Percentiles rank a stretch among this genome's conserved stretches.
phyloP scores from a whole-genome alignment of 2,888 invertebrate genomes.

The Thereva unica region DNA sequence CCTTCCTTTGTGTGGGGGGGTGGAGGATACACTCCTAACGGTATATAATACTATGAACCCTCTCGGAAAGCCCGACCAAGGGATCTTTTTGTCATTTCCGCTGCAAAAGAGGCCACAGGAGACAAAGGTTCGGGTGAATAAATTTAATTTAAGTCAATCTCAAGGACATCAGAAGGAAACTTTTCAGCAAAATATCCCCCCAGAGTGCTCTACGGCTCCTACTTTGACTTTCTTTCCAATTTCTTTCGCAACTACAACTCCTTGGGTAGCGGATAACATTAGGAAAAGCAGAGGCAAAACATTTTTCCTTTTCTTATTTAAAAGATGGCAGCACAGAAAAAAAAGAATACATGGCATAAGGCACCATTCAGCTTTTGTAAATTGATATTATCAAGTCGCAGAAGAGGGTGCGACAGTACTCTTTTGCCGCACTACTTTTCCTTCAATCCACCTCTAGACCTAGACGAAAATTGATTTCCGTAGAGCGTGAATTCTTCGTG shows the following conservation, averaged over 20 bases:
- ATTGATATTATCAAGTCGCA: neutral
- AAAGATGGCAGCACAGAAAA: neutral
- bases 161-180: constrained; percentile 7
- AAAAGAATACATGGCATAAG: neutral
- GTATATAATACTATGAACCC: too few species aligned
- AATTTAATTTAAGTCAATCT: constrained; percentile 29
- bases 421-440: neutral
- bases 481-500: too few species aligned
- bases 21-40: too few species aligned
- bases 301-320: neutral
- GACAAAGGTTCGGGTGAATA: neutral
- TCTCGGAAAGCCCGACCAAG: too few species aligned
- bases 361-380: neutral
- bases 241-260: neutral
- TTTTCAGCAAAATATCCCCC: neutral
- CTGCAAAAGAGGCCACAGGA: neutral
- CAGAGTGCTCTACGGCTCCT: constrained; percentile 5
- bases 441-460: neutral
- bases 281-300: constrained; percentile 3
- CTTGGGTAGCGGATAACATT: constrained; percentile 9
- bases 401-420: neutral
- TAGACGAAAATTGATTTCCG: too few species aligned
- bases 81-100: too few species aligned
- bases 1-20: too few species aligned
- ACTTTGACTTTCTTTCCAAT: constrained; percentile 19